phyloP scores from a whole-genome alignment of 2,113 vertebrate genomes.

The Phalacrocorax aristotelis region DNA sequence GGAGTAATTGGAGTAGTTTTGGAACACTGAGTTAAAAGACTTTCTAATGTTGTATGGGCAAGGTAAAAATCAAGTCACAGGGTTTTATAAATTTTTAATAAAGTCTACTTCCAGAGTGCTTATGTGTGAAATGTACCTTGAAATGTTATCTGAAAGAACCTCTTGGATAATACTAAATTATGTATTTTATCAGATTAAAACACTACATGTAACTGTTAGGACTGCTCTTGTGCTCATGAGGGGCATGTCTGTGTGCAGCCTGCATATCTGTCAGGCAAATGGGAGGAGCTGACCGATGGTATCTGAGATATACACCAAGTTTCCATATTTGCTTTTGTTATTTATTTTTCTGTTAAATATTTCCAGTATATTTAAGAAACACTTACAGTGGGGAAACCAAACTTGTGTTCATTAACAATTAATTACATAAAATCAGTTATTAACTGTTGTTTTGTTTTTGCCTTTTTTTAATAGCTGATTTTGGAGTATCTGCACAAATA shows the following conservation, averaged over 20 bases:
- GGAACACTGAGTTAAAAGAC: neutral
- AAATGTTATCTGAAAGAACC: neutral
- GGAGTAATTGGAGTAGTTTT: neutral
- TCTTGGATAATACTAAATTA: neutral
- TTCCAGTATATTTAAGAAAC: neutral
- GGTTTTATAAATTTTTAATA: neutral
- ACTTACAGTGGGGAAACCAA: neutral
- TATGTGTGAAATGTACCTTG: neutral
- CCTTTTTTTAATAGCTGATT: slow-evolving; percentile 84
- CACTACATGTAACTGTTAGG: neutral
- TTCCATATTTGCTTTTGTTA: neutral
- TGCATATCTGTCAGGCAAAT: neutral
- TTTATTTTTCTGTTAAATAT: slow-evolving; percentile 8
- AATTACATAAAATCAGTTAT: neutral
- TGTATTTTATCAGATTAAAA: neutral
- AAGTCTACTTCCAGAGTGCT: neutral
- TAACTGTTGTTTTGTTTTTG: neutral
- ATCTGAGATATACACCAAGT: neutral
- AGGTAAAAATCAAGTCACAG: neutral
- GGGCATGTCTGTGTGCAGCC: neutral
- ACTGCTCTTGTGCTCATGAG: neutral
- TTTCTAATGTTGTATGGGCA: neutral
- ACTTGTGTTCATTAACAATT: neutral
- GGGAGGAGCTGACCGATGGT: neutral
- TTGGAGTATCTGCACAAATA: slow-evolving; percentile 98